phyloP scores from a whole-genome alignment of 2,113 vertebrate genomes.

The Pontoporia blainvillei region DNA sequence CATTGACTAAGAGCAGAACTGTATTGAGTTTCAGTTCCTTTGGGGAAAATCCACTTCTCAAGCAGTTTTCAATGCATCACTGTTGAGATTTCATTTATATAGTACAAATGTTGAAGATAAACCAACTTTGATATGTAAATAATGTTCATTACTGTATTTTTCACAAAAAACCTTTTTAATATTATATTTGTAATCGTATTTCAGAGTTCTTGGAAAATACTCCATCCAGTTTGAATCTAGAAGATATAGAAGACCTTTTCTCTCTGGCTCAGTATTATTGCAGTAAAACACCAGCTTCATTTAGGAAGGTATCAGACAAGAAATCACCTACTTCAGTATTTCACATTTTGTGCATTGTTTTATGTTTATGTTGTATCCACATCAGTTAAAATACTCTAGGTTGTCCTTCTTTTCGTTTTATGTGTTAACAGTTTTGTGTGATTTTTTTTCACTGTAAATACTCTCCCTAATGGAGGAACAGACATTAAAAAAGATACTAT shows the following conservation, averaged over 20 bases:
- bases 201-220: conserved; percentile 91
- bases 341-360: neutral
- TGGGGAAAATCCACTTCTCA: neutral
- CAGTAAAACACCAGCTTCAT: conserved; percentile 96
- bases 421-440: neutral
- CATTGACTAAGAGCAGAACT: neutral
- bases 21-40: neutral
- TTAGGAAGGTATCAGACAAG: conserved; percentile 90
- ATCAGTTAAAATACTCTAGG: conserved; percentile 26
- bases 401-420: conserved; percentile 17
- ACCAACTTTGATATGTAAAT: conserved; percentile 15
- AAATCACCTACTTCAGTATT: conserved; percentile 1
- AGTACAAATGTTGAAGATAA: neutral
- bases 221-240: conserved; percentile 89
- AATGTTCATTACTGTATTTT: neutral
- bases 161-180: neutral
- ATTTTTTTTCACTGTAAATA: neutral
- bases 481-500: neutral
- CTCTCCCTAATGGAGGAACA: neutral
- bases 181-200: conserved; percentile 32
- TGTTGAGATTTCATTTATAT: neutral
- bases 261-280: conserved; percentile 97
- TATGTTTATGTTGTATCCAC: neutral
- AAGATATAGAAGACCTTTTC: conserved; percentile 96
- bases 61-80: neutral